phyloP scores from a whole-genome alignment of 2,797 vertebrate genomes.

The Thaleichthys pacificus region DNA sequence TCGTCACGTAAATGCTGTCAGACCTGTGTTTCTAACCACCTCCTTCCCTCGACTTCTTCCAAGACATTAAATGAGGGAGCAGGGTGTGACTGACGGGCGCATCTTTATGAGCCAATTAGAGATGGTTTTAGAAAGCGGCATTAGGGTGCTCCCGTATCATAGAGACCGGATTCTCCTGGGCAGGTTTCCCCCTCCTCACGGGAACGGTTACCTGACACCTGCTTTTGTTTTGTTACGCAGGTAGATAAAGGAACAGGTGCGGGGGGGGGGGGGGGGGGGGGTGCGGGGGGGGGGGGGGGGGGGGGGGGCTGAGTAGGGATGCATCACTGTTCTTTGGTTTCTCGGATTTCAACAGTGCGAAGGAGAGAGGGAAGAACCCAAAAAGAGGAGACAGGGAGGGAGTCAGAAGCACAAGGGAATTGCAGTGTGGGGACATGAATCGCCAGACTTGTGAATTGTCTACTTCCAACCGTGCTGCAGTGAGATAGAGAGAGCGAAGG shows the following conservation, averaged over 20 bases:
- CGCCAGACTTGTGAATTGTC: conserved; percentile 39
- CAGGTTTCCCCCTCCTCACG: conserved; percentile 43
- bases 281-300: not conserved
- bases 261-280: not conserved
- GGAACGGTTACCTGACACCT: conserved; percentile 73
- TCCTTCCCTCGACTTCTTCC: conserved; percentile 18
- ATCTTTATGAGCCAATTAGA: conserved; percentile 47
- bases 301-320: conserved; percentile 45
- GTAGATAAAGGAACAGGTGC: conserved; percentile 54
- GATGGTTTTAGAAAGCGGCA: conserved; percentile 23
- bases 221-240: conserved; percentile 67
- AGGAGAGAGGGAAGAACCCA: conserved; percentile 12
- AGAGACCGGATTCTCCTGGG: conserved; percentile 53
- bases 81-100: conserved; percentile 11
- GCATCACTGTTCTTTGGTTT: conserved; percentile 64
- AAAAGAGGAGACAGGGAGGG: conserved; percentile 5
- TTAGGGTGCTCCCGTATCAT: conserved; percentile 63
- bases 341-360: conserved; percentile 36
- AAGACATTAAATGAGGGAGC: conserved; percentile 13
- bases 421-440: conserved; percentile 51
- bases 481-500: conserved; percentile 14
- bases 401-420: conserved; percentile 31
- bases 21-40: conserved; percentile 23
- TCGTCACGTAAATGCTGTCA: conserved; percentile 15
- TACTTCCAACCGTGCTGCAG: conserved; percentile 45